phyloP scores from a whole-genome alignment of 2,113 vertebrate genomes.

The Pogona vitticeps region DNA sequence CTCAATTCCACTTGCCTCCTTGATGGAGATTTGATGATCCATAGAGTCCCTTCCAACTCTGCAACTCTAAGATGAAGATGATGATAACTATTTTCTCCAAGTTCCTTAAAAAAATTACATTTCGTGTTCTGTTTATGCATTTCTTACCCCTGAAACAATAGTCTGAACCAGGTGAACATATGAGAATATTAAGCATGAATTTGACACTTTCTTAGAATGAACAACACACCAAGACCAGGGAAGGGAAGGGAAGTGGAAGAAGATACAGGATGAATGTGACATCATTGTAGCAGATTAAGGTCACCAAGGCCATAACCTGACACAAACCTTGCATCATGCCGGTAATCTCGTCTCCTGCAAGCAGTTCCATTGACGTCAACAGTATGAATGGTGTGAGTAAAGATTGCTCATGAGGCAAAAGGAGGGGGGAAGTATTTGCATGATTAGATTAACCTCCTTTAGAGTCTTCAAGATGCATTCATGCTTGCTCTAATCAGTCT shows the following conservation, averaged over 20 bases:
- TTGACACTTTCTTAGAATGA: not conserved
- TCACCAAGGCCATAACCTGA: conserved; percentile 5
- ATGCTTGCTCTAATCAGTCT: conserved; percentile 33
- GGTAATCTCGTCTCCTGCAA: conserved; percentile 48
- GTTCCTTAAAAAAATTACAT: no score
- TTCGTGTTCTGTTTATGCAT: not conserved
- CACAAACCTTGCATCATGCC: conserved; percentile 29
- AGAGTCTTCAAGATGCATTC: not conserved
- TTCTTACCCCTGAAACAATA: no score
- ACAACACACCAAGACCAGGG: not conserved
- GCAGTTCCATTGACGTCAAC: conserved; percentile 55
- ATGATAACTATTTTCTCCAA: no score
- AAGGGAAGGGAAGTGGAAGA: conserved; percentile 16
- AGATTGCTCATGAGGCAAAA: conserved; percentile 18
- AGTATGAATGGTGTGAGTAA: not conserved
- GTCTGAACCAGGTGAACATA: not conserved
- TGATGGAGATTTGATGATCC: no score
- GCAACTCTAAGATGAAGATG: no score
- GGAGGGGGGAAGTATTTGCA: not conserved
- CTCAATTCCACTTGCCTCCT: no score
- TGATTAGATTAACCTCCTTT: conserved; percentile 37
- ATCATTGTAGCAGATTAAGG: conserved; percentile 29
- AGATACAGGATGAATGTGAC: not conserved
- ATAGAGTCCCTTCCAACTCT: no score
- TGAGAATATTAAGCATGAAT: not conserved